These are phyloP conservation scores for Agrypnus murinus DNA, from an alignment of 2,888 invertebrate species.

Conservation along the genomic window DNA sequence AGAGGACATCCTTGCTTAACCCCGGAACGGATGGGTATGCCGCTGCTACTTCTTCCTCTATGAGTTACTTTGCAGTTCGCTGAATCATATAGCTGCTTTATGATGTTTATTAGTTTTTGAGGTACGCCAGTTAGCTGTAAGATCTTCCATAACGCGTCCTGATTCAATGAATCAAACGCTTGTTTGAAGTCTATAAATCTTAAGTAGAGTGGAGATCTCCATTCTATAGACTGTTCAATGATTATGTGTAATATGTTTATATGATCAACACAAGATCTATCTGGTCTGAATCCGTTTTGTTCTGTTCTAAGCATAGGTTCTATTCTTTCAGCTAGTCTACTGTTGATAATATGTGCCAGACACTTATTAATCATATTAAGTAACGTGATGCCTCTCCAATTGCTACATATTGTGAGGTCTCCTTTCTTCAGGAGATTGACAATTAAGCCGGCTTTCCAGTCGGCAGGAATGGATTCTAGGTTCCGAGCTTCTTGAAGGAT, in stretches of 20 bases:
- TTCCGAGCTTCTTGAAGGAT: not conserved
- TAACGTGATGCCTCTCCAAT: not conserved
- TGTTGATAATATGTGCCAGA: conserved; percentile 1
- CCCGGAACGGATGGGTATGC: not conserved
- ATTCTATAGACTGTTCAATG: not conserved
- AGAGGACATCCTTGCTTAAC: not conserved
- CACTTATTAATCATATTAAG: not conserved
- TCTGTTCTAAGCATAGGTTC: not conserved
- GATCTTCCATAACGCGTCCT: not conserved
- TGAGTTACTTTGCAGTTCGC: too few species aligned
- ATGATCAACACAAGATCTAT: not conserved
- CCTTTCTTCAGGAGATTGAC: conserved; percentile 6
- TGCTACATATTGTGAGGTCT: not conserved
- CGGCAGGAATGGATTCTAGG: not conserved
- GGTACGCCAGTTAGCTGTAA: not conserved
- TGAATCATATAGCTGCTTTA: not conserved
- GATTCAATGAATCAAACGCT: not conserved
- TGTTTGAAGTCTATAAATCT: not conserved
- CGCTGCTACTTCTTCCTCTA: too few species aligned
- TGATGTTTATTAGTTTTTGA: not conserved
- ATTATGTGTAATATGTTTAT: not conserved
- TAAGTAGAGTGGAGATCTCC: conserved; percentile 2
- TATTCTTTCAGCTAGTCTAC: not conserved
- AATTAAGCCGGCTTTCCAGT: conserved; percentile 2
- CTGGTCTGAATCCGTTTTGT: not conserved